Evolutionary conservation across 2,797 vertebrate genomes (phyloP).

Genomic region (Lutra lutra): DNA sequence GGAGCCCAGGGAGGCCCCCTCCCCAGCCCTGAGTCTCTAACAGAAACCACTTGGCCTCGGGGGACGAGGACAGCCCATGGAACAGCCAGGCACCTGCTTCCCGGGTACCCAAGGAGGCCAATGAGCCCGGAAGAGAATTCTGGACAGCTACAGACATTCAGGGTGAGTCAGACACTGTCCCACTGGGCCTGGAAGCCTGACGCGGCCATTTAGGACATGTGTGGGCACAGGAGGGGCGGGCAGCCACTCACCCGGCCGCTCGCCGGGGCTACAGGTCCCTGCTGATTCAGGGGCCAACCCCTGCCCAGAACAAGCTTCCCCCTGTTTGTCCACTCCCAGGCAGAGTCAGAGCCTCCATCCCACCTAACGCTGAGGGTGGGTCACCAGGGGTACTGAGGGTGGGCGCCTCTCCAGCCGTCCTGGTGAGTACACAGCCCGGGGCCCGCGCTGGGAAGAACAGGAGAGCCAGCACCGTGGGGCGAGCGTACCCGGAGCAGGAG

Average conservation of each 20-base stretch:
- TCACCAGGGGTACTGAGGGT: neutral
- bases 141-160: neutral
- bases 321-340: neutral
- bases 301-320: neutral
- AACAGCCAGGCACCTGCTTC: neutral
- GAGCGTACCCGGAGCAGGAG: no score
- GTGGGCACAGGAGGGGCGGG: neutral
- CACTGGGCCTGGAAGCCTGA: neutral
- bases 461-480: fast-evolving
- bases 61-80: neutral
- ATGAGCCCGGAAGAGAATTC: neutral
- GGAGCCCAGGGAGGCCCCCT: neutral
- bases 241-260: neutral
- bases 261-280: neutral
- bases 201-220: neutral
- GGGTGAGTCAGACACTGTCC: neutral
- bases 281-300: neutral
- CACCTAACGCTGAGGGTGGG: neutral
- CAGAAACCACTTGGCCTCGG: neutral
- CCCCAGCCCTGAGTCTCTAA: neutral
- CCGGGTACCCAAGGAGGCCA: neutral
- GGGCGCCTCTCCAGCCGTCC: neutral
- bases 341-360: neutral
- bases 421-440: fast-evolving
- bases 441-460: neutral